phyloP scores from a whole-genome alignment of 37 sponge, comb jelly and placozoan species.

The Dysidea cf. avara region DNA sequence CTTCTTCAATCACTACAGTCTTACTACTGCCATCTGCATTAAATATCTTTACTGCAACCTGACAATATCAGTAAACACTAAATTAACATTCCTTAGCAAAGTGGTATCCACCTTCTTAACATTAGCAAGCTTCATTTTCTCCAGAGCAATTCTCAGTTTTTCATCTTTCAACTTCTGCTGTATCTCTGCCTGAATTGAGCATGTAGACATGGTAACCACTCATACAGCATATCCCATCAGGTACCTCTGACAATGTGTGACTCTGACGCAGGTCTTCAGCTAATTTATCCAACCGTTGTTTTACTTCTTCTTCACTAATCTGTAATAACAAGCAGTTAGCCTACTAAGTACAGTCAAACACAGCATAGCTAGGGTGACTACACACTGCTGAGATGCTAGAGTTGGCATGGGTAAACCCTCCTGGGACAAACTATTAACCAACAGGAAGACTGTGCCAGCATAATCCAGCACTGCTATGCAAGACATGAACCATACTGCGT shows the following conservation, averaged over 20 bases:
- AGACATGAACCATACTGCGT: too few species aligned
- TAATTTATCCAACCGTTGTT: constrained; percentile 36
- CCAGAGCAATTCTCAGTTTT: constrained; percentile 77
- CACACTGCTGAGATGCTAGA: too few species aligned
- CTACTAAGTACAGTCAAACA: too few species aligned
- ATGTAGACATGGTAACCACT: too few species aligned
- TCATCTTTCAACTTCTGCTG: constrained; percentile 76
- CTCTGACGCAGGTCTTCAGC: constrained; percentile 36
- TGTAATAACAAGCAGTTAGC: too few species aligned
- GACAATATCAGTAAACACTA: not conserved
- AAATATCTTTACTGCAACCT: constrained; percentile 78
- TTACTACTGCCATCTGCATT: constrained; percentile 75
- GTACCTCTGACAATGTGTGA: constrained; percentile 35
- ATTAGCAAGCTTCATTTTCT: constrained; percentile 83
- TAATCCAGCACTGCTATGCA: too few species aligned
- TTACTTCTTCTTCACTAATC: constrained; percentile 32
- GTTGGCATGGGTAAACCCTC: too few species aligned
- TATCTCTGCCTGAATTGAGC: constrained; percentile 28
- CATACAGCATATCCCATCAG: too few species aligned
- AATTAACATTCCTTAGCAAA: not conserved
- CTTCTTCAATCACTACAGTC: constrained; percentile 85
- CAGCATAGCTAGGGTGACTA: too few species aligned
- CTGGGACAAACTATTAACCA: too few species aligned
- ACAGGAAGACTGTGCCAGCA: too few species aligned
- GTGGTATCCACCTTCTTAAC: constrained; percentile 60